These are phyloP conservation scores for Brachyistius frenatus DNA, from an alignment of 2,113 vertebrate species.

Conservation along the genomic window DNA sequence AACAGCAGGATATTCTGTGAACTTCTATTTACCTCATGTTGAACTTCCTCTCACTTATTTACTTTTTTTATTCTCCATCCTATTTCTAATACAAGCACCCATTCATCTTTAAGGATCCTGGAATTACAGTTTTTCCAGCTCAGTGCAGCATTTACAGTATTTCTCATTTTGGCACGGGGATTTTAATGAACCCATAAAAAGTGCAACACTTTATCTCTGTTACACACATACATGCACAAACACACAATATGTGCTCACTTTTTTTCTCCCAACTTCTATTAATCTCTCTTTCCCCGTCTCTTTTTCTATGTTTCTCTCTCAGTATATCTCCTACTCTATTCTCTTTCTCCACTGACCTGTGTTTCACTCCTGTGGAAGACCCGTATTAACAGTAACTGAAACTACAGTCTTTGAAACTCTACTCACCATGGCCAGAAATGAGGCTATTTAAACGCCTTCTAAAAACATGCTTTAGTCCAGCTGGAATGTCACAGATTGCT, in stretches of 20 bases:
- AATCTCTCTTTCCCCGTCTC: constrained; percentile 20
- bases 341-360: constrained; percentile 80
- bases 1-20: constrained; percentile 63
- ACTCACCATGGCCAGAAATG: constrained; percentile 85
- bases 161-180: constrained; percentile 43
- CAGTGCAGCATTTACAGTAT: constrained; percentile 24
- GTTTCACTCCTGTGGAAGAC: constrained; percentile 87
- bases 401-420: constrained; percentile 89
- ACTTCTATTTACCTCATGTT: constrained; percentile 70
- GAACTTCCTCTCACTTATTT: constrained; percentile 69
- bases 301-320: background rate
- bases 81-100: constrained; percentile 27
- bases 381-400: constrained; percentile 87
- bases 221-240: constrained; percentile 15
- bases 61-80: constrained; percentile 43
- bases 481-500: constrained; percentile 90
- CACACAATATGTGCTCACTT: constrained; percentile 29
- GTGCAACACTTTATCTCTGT: constrained; percentile 44
- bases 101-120: constrained; percentile 30
- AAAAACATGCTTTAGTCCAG: constrained; percentile 89
- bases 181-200: constrained; percentile 40
- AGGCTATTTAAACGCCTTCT: constrained; percentile 85
- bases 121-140: constrained; percentile 39
- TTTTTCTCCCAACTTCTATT: constrained; percentile 16
- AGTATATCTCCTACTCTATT: background rate